Conservation (phyloP, 30 jellyfish, hydroid and myxozoan genomes). For the Aurelia aurita region DNA sequence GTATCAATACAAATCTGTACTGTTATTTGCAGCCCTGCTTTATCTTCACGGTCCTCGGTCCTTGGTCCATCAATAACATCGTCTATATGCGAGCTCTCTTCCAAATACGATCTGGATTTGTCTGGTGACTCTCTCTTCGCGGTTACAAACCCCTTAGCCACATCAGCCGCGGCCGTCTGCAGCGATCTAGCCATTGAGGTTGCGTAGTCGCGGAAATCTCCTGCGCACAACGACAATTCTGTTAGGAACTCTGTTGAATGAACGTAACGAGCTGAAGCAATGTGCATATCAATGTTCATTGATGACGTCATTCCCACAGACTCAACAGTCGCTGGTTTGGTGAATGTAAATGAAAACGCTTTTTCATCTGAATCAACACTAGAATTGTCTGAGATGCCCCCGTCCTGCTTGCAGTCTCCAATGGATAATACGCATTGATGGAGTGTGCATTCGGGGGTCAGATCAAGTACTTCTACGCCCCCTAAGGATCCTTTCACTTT, state of each 20-base stretch:
- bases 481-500: constrained; percentile 82
- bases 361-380: constrained; percentile 48
- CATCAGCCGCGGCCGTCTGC: constrained; percentile 97
- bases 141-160: constrained; percentile 89
- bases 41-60: not conserved
- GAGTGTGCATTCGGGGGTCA: constrained; percentile 63
- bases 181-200: constrained; percentile 79
- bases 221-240: constrained; percentile 87
- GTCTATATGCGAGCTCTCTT: not conserved
- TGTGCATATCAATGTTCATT: constrained; percentile 53
- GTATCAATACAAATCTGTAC: constrained; percentile 60
- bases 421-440: constrained; percentile 76
- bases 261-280: constrained; percentile 92
- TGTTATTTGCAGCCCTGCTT: not conserved
- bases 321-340: constrained; percentile 14
- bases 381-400: not conserved
- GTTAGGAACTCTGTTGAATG: constrained; percentile 81
- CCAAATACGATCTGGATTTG: not conserved
- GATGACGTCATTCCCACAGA: not conserved
- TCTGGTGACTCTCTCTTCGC: constrained; percentile 30
- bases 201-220: constrained; percentile 94
- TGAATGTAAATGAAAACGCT: constrained; percentile 71
- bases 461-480: constrained; percentile 72
- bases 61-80: constrained; percentile 8
- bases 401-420: constrained; percentile 70